phyloP scores from a whole-genome alignment of 2,888 invertebrate species.

The Siphlonurus alternatus region DNA sequence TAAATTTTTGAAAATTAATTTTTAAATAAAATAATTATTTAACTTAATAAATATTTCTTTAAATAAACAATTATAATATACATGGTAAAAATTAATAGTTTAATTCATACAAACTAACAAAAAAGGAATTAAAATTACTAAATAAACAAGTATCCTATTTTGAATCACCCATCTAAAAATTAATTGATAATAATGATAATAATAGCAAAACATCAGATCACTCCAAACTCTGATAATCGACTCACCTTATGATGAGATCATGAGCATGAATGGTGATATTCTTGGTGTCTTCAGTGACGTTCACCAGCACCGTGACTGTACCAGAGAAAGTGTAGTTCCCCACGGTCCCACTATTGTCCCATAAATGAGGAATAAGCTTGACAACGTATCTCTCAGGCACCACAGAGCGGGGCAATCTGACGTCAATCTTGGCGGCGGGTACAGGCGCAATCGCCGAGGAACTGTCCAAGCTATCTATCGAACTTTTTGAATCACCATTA shows the following conservation, averaged over 20 bases:
- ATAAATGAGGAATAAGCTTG: conserved; percentile 51
- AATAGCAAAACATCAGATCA: no score
- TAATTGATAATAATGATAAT: no score
- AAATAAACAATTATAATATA: no score
- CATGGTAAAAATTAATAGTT: no score
- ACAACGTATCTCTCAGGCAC: conserved; percentile 52
- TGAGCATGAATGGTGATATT: conserved; percentile 57
- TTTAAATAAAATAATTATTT: no score
- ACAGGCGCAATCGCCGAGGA: conserved; percentile 9
- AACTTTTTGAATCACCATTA: conserved; percentile 19
- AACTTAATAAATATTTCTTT: no score
- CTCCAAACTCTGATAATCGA: no score
- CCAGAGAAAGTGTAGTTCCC: conserved; percentile 68
- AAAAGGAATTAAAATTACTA: no score
- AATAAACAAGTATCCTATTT: no score
- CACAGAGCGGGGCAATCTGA: conserved; percentile 50
- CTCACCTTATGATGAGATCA: background rate
- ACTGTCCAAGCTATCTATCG: background rate
- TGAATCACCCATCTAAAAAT: no score
- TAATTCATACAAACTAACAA: no score
- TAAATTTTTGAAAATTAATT: no score
- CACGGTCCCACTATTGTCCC: conserved; percentile 24
- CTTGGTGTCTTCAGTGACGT: conserved; percentile 40
- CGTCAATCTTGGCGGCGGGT: conserved; percentile 32
- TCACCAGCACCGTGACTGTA: conserved; percentile 27